phyloP scores from a whole-genome alignment of 2,888 invertebrate species.

The Venusia cambrica region DNA sequence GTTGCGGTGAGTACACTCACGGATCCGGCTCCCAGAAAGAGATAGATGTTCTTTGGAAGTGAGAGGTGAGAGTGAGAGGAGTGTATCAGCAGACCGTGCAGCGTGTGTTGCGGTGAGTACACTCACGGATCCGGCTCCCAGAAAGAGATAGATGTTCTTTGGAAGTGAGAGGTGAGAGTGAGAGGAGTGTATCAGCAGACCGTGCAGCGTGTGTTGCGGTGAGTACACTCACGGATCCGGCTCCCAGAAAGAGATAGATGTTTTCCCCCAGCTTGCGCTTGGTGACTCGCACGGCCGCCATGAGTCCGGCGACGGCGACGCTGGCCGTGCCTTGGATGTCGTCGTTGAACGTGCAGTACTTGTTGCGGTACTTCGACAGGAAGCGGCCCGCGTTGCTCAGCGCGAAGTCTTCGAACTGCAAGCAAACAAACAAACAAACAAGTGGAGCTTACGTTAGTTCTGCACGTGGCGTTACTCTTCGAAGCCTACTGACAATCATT shows the following conservation, averaged over 20 bases:
- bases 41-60: no score
- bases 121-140: conserved; percentile 84
- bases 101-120: not conserved
- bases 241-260: conserved; percentile 94
- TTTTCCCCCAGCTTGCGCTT: conserved; percentile 92
- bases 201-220: not conserved
- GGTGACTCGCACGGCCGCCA: conserved; percentile 89
- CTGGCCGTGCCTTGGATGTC: conserved; percentile 99
- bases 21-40: no score
- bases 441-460: no score
- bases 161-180: no score
- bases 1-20: no score
- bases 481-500: no score
- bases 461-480: no score
- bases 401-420: conserved; percentile 99
- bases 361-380: conserved; percentile 92
- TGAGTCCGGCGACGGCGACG: conserved; percentile 96
- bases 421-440: no score
- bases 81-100: no score
- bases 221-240: conserved; percentile 84
- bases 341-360: conserved; percentile 99
- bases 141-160: no score
- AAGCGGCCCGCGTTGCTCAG: conserved; percentile 98
- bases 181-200: no score
- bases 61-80: no score